Percentiles rank a stretch among this genome's conserved stretches.
These are phyloP conservation scores for Sebastes taczanowskii DNA, from an alignment of 2,797 vertebrate genomes.

Conservation along the genomic window DNA sequence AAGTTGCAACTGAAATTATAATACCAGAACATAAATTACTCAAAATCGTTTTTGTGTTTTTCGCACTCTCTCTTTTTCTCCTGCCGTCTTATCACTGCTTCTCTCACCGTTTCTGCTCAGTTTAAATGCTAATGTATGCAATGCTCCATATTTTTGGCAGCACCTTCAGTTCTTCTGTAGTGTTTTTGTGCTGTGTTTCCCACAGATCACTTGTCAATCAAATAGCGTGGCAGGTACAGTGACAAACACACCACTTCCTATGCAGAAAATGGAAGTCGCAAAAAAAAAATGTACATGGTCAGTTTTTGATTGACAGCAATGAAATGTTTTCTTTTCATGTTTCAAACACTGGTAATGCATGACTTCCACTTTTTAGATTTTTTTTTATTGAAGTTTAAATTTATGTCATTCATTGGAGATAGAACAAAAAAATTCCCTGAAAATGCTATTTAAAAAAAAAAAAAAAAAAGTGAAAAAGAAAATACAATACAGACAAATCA, in stretches of 20 bases:
- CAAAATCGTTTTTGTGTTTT: background rate
- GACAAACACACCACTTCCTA: background rate
- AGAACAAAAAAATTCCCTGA: background rate
- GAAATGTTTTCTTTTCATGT: background rate
- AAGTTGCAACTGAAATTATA: background rate
- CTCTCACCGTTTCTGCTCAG: background rate
- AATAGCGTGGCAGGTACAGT: background rate
- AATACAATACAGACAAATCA: background rate
- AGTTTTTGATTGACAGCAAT: background rate
- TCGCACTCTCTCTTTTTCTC: background rate
- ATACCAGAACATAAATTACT: background rate
- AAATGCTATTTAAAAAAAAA: background rate
- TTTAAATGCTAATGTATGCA: constrained; percentile 30
- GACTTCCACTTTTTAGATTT: background rate
- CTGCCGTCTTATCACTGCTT: background rate
- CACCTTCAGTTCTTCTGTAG: background rate
- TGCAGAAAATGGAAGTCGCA: background rate
- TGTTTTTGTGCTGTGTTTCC: background rate
- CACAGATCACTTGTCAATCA: constrained; percentile 5
- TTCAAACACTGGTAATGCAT: background rate
- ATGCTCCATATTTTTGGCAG: background rate
- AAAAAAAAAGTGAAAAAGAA: too few relatives aligned
- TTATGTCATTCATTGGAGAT: background rate
- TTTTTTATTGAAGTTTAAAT: background rate
- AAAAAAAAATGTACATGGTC: background rate